Evolutionary conservation across 2,797 vertebrate species (phyloP).

Genomic region (Poeciliopsis turneri): DNA sequence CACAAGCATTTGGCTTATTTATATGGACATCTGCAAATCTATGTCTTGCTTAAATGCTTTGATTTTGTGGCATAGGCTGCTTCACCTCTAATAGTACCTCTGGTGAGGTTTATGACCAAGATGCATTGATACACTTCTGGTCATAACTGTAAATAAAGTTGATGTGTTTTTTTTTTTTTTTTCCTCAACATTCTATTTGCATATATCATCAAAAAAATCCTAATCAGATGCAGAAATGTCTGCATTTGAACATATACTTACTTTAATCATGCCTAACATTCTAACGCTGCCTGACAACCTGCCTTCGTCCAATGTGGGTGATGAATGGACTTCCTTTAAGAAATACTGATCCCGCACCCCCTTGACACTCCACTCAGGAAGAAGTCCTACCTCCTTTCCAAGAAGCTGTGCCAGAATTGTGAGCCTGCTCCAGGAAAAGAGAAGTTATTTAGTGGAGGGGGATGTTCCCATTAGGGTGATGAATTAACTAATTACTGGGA

Average conservation of each 20-base stretch:
- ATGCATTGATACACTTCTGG: neutral
- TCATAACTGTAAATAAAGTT: neutral
- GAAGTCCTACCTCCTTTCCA: conserved; percentile 46
- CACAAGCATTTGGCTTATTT: neutral
- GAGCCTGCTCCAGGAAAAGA: conserved; percentile 52
- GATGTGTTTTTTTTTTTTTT: neutral
- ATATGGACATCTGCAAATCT: neutral
- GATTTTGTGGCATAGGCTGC: neutral
- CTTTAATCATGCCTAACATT: conserved; percentile 17
- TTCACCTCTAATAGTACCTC: neutral
- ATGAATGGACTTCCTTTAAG: conserved; percentile 46
- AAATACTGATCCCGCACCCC: conserved; percentile 52
- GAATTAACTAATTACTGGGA: conserved; percentile 81
- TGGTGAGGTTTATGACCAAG: neutral
- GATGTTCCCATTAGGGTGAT: conserved; percentile 81
- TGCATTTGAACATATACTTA: conserved; percentile 23
- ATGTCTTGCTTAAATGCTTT: neutral
- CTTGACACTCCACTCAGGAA: conserved; percentile 36
- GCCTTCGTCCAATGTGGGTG: conserved; percentile 36
- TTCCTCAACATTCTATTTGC: neutral
- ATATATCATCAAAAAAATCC: neutral
- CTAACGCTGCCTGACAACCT: conserved; percentile 10
- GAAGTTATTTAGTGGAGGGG: conserved; percentile 69
- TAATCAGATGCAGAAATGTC: conserved; percentile 32
- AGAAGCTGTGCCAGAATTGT: conserved; percentile 50